Base-by-base conservation (phyloP, 2,888 invertebrate species). In the Temnothorax ravouxi region DNA sequence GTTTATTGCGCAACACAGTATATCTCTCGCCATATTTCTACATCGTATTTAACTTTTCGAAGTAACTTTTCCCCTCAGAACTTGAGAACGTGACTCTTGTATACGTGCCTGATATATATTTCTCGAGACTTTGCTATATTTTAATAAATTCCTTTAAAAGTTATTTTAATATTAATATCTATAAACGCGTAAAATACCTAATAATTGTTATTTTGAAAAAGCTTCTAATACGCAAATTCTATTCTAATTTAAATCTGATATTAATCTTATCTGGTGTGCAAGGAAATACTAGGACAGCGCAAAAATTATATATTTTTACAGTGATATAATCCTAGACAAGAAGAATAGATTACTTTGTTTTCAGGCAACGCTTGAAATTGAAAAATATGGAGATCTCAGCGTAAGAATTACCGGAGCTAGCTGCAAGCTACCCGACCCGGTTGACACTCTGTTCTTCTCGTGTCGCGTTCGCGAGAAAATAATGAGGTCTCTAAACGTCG, bases 341-440 rank as follows among this genome's bases (percentile, higher is more conserved):
- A 6, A 9, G 2, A 41, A 18, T 5, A 52, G 4, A 69, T 50
- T 13, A 38, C 3, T 34, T 25, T 76, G 8, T 41, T 93, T 94
- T 52, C 87, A 96, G 96, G 95, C 96, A 34, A 95, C 95, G 87
- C 96, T 97, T 91, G 95, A 95, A 83, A 95, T 97, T 66, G 96
- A 97, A 87, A 96, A 96, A 87, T 95, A 96, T 88, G 94, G 94
- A 84, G 95, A 96, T 0, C 94, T 97, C 38, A 95, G 95, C 84
- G 90, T 97, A 86, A 96, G 96, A 3, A 93, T 97, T 86, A 96
- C 96, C 59, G 97, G 97, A n/a, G 96, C 96, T 25, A 97, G 97
- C 90, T 95, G 96, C 29, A 96, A 96, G 86, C 92, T 96, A 44
- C 97, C 97, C 0, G 95, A 96, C 18, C 96, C 96, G 62, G 95